A percentile compares a stretch with the other conserved stretches of the same genome.
Evolutionary conservation across 2,797 vertebrate species (phyloP).

Genomic region (Phylloscopus collybita): DNA sequence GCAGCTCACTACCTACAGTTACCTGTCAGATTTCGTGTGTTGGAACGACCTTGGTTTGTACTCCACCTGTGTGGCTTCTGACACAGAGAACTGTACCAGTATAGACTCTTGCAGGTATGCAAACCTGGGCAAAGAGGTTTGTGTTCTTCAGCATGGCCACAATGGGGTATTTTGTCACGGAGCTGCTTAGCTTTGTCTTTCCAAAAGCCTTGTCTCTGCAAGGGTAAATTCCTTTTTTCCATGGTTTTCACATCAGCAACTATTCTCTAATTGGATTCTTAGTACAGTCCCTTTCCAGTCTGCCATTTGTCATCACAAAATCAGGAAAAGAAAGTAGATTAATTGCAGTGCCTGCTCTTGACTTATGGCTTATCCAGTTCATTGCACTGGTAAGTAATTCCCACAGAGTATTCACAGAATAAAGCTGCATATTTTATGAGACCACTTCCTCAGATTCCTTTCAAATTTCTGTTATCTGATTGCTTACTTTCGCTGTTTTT

Average conservation of each 20-base stretch:
- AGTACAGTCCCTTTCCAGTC: background rate
- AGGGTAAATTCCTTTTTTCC: background rate
- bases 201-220: background rate
- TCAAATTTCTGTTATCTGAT: background rate
- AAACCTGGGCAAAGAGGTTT: background rate
- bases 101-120: fast-evolving
- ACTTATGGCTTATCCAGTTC: background rate
- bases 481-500: background rate
- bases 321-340: background rate
- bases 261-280: background rate
- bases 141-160: background rate
- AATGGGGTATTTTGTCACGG: fast-evolving
- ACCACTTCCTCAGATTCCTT: background rate
- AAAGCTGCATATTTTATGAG: background rate
- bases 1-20: background rate
- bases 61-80: background rate
- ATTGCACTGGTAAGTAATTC: background rate
- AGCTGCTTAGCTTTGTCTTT: background rate
- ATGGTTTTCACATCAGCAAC: background rate
- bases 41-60: background rate
- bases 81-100: background rate
- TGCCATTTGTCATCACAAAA: slow-evolving; percentile 3
- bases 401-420: background rate
- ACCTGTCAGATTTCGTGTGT: background rate
- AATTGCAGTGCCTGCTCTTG: background rate